These are phyloP conservation scores for Amphipoea lucens DNA, from an alignment of 2,888 invertebrate species.

Conservation along the genomic window DNA sequence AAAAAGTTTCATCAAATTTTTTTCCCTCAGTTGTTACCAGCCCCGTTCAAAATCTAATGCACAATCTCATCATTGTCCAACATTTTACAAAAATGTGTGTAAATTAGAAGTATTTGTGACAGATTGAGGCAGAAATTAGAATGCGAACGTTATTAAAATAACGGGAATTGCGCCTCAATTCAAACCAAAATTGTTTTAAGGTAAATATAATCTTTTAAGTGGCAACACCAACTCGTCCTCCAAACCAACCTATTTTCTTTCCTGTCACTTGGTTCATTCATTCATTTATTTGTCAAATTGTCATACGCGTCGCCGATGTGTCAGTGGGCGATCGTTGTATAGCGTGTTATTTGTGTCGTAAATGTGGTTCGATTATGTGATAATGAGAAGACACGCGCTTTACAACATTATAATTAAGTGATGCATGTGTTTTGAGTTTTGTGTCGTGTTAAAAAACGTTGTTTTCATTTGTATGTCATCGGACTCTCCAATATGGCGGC, in stretches of 20 bases:
- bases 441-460: slow-evolving; percentile 83
- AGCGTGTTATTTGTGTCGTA: slow-evolving; percentile 83
- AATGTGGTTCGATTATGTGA: slow-evolving; percentile 87
- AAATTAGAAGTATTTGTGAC: too few species aligned
- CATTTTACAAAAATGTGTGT: neutral
- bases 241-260: slow-evolving; percentile 52
- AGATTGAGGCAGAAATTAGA: neutral
- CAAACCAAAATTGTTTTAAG: neutral
- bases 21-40: neutral
- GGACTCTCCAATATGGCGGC: slow-evolving; percentile 92
- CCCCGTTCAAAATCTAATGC: neutral
- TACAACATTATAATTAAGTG: slow-evolving; percentile 87
- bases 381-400: slow-evolving; percentile 87
- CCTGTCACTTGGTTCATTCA: slow-evolving; percentile 66
- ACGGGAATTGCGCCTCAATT: neutral
- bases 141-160: neutral
- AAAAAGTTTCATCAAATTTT: neutral
- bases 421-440: slow-evolving; percentile 85
- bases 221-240: slow-evolving; percentile 59
- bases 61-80: neutral
- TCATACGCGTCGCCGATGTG: slow-evolving; percentile 89
- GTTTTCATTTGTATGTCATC: slow-evolving; percentile 89
- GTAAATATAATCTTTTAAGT: slow-evolving; percentile 25
- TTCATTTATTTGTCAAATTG: slow-evolving; percentile 78
- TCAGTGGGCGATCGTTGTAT: slow-evolving; percentile 85